These are phyloP conservation scores for Parazoanthus darwini DNA, from an alignment of 92 coral and sea anemone species.

Conservation along the genomic window DNA sequence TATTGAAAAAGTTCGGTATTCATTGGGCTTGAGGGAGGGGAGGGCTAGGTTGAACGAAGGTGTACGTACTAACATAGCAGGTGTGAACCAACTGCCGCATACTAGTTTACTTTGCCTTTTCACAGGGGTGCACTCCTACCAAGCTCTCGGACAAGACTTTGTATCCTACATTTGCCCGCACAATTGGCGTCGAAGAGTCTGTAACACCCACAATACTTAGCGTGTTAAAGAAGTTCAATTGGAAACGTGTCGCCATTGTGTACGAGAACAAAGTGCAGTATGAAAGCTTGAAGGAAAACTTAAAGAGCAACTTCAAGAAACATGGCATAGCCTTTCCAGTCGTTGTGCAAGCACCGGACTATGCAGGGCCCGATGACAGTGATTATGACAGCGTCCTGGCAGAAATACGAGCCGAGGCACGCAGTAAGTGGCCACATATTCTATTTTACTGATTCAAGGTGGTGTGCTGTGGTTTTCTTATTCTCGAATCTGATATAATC, in stretches of 20 bases:
- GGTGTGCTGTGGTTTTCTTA: too few relatives aligned
- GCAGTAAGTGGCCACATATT: conserved; percentile 7
- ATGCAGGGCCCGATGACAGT: neutral
- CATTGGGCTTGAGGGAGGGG: neutral
- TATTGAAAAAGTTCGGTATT: neutral
- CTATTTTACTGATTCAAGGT: neutral
- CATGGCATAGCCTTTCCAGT: conserved; percentile 28
- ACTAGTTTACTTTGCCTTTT: neutral
- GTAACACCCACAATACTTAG: conserved; percentile 46
- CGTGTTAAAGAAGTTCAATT: conserved; percentile 40
- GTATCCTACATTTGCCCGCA: conserved; percentile 61
- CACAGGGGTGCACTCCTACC: conserved; percentile 51
- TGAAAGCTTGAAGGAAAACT: conserved; percentile 22
- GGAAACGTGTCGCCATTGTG: conserved; percentile 54
- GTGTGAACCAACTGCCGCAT: neutral
- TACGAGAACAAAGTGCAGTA: conserved; percentile 44
- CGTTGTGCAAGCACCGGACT: conserved; percentile 15
- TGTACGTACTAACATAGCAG: neutral
- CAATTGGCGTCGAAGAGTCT: conserved; percentile 49
- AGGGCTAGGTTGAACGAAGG: neutral
- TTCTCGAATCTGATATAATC: too few relatives aligned
- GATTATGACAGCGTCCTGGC: neutral
- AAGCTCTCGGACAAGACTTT: conserved; percentile 49
- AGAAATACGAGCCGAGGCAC: conserved; percentile 20
- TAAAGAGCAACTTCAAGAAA: conserved; percentile 28